Evolutionary conservation across 2,888 invertebrate species (phyloP).

Genomic region (Biston stratarius): DNA sequence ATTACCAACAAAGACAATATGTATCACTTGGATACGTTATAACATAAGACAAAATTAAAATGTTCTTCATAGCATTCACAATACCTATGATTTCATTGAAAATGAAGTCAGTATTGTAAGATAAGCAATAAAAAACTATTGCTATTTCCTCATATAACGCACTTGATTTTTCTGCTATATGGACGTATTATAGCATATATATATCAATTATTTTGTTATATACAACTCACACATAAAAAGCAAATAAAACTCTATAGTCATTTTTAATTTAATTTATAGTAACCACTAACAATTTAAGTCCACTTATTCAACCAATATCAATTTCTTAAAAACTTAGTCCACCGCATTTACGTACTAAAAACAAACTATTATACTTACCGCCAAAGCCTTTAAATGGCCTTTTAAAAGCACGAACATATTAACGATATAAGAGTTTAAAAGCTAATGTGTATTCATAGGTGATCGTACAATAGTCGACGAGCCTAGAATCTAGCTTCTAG

Average conservation of each 20-base stretch:
- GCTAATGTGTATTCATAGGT: slow-evolving; percentile 68
- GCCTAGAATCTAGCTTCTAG: slow-evolving; percentile 53
- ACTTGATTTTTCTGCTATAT: no score
- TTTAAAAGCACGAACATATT: slow-evolving; percentile 55
- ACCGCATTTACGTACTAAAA: slow-evolving; percentile 35
- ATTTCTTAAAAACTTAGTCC: slow-evolving; percentile 18
- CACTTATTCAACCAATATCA: slow-evolving; percentile 21
- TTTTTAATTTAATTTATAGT: neutral
- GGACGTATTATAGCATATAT: no score
- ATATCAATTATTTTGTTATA: no score
- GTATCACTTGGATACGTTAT: no score
- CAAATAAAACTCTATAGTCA: neutral
- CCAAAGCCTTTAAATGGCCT: slow-evolving; percentile 31
- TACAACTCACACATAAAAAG: neutral
- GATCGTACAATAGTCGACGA: slow-evolving; percentile 61
- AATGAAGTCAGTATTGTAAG: no score
- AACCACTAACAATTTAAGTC: neutral
- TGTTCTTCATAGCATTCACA: no score
- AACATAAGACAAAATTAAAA: no score
- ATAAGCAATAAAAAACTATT: no score
- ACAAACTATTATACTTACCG: slow-evolving; percentile 39
- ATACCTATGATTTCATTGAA: no score
- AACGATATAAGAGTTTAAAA: slow-evolving; percentile 62
- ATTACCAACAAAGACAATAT: no score
- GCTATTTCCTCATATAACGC: no score